These are phyloP conservation scores for Phylloscopus trochilus DNA, from an alignment of 2,113 vertebrate species.

Conservation along the genomic window DNA sequence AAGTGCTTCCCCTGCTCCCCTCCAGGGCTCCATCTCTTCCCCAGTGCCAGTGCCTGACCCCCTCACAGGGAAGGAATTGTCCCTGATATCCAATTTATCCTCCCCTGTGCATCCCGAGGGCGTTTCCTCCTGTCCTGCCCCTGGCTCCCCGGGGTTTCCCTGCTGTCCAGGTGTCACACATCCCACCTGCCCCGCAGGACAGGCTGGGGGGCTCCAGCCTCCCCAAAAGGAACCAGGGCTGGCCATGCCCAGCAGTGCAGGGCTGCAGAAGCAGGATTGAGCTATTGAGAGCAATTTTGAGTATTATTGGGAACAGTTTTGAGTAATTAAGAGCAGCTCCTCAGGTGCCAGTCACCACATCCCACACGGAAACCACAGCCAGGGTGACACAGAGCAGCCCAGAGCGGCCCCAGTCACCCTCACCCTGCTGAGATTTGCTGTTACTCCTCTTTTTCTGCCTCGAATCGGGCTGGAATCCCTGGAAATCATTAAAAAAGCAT, in stretches of 20 bases:
- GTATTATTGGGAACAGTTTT: neutral
- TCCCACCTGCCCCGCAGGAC: neutral
- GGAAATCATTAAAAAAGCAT: neutral
- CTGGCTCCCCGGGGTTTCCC: rapidly evolving
- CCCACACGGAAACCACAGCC: neutral
- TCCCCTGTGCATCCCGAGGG: neutral
- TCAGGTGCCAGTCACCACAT: neutral
- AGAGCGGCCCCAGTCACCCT: neutral
- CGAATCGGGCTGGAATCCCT: rapidly evolving
- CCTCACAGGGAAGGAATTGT: neutral
- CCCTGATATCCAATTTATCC: neutral
- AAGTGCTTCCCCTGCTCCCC: neutral
- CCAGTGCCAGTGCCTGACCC: neutral
- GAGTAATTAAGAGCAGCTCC: neutral
- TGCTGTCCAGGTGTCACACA: no score
- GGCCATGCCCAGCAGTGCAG: neutral
- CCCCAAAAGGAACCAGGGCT: rapidly evolving
- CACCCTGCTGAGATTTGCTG: neutral
- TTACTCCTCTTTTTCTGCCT: neutral
- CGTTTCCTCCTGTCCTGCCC: neutral
- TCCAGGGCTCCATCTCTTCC: neutral
- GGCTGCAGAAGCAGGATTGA: neutral
- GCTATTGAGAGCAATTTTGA: neutral
- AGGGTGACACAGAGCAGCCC: neutral
- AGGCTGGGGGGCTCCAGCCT: neutral